Evolutionary conservation across 2,888 invertebrate genomes (phyloP).

Genomic region (Drosophila neotestacea): DNA sequence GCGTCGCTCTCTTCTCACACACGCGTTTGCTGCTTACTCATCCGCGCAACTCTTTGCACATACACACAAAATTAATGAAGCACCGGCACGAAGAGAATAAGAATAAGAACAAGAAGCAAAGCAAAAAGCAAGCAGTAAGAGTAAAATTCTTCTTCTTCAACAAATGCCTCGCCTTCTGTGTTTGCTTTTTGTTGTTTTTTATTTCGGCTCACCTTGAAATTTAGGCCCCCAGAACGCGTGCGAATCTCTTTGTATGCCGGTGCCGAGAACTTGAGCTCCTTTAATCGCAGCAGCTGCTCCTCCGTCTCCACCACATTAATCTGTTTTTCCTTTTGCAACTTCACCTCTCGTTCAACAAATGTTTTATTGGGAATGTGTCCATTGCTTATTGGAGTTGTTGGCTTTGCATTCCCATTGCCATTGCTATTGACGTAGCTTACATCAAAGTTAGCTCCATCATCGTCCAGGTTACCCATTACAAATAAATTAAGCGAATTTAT

Average conservation of each 20-base stretch:
- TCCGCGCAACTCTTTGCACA: constrained; percentile 16
- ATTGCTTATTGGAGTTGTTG: constrained; percentile 48
- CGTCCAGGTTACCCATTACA: constrained; percentile 67
- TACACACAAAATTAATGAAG: constrained; percentile 37
- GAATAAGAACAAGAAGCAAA: constrained; percentile 28
- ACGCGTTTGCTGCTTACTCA: constrained; percentile 14
- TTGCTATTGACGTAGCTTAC: constrained; percentile 40
- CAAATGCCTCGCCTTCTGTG: constrained; percentile 26
- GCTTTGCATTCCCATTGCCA: constrained; percentile 4
- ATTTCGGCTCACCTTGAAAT: constrained; percentile 72
- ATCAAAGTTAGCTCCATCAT: constrained; percentile 50
- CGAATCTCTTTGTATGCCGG: constrained; percentile 81
- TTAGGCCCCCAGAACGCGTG: constrained; percentile 65
- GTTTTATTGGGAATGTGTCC: constrained; percentile 48
- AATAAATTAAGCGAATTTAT: constrained; percentile 12
- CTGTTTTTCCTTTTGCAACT: constrained; percentile 2
- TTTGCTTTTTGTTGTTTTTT: constrained; percentile 3
- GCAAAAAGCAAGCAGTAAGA: constrained; percentile 28
- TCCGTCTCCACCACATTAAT: constrained; percentile 10
- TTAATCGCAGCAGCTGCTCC: constrained; percentile 44
- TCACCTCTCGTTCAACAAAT: neutral
- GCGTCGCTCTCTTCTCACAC: constrained; percentile 20
- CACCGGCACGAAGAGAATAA: constrained; percentile 52
- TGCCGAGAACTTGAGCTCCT: constrained; percentile 72
- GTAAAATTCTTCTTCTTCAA: constrained; percentile 19